Evolutionary conservation across 2,113 vertebrate genomes (phyloP), one percentile per base, ranked within the genome.

Genomic region (Spheniscus mendiculus): DNA sequence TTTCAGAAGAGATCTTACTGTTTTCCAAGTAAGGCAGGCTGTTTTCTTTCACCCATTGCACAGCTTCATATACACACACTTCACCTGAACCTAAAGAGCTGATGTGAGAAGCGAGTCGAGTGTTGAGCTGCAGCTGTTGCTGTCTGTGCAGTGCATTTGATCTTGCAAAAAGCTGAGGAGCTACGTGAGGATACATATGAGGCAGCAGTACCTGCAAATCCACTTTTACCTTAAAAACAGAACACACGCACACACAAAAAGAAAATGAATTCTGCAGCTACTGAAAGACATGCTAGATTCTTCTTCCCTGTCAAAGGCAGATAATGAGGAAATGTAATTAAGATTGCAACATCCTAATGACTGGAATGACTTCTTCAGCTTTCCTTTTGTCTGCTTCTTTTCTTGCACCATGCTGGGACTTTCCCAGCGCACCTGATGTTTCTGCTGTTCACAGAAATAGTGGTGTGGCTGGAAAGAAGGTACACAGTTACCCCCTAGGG

Each of bases 31-130:
- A 98, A 56, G 97, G 70, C 36, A 83, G 49, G n/a, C 96, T 93
- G 58, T 98, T 98, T 70, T 98, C 98, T 74, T 97, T 97, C 61
- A 99, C 44, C 98, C 98, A 98, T 19, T 98, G 98, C 93, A 98
- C 96, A 65, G 98, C 98, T 23, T 97, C 96, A 11, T 96, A 97
- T 0, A 98, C 47, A 65, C 97, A 97, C 16, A 98, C 96, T 38
- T 98, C 98, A 13, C 98, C 98, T 8, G 97, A 84, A 11, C 95
- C 98, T 53, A 98, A 87, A 59, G 97, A 98, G 80, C 72, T 66
- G n/a, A 98, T 63, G 15, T 98, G 96, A 73, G 98, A 97, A 2
- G 80, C 4, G 0, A 99, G 98, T 36, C 5, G 17, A 73, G 97
- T 95, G 81, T 98, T 98, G 73, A 99, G 98, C 87, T 98, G 93